phyloP scores from a whole-genome alignment of 2,797 vertebrate genomes.

The Bradypodion ventrale region DNA sequence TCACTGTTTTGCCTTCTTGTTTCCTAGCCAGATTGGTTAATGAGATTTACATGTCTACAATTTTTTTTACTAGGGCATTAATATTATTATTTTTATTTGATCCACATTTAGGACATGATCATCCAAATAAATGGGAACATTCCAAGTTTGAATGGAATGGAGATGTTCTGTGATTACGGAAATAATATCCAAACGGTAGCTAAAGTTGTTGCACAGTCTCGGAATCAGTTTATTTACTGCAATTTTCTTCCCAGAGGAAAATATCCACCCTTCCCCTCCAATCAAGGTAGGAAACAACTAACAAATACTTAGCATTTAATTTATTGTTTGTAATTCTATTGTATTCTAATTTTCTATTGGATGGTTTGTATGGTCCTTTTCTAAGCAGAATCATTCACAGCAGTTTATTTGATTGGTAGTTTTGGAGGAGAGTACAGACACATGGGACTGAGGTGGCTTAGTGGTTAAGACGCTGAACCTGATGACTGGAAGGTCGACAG shows the following conservation, averaged over 20 bases:
- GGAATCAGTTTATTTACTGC: conserved; percentile 88
- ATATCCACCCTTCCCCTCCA: conserved; percentile 77
- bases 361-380: too few relatives aligned
- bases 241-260: conserved; percentile 82
- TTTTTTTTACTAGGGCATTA: too few relatives aligned
- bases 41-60: conserved; percentile 25
- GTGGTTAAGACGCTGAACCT: too few relatives aligned
- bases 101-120: conserved; percentile 79
- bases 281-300: conserved; percentile 79
- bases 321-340: too few relatives aligned
- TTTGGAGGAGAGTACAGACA: too few relatives aligned
- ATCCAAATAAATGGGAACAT: conserved; percentile 93
- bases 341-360: too few relatives aligned
- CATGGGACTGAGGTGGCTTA: too few relatives aligned
- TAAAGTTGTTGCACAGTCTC: conserved; percentile 81
- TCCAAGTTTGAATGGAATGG: conserved; percentile 85
- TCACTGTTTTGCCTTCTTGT: not conserved
- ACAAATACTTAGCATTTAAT: not conserved
- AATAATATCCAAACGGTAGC: conserved; percentile 80
- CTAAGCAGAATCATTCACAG: too few relatives aligned
- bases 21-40: not conserved
- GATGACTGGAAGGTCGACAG: too few relatives aligned
- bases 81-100: not conserved
- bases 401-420: too few relatives aligned
- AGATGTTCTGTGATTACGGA: conserved; percentile 90